Evolutionary conservation across 2,113 vertebrate genomes (phyloP), one percentile per base, ranked within the genome.

Genomic region (Microtus oregoni): DNA sequence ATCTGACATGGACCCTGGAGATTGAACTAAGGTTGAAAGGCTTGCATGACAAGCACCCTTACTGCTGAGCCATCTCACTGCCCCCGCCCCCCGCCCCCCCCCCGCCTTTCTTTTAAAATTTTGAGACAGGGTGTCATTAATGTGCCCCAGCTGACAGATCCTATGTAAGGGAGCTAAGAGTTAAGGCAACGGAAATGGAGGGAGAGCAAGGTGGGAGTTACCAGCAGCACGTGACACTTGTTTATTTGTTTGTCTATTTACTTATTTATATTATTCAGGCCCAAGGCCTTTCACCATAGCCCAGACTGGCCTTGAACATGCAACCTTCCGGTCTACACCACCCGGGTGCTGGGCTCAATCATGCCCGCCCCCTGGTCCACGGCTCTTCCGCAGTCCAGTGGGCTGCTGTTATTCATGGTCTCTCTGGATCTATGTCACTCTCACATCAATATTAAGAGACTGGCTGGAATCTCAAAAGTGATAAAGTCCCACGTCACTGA

Each of bases 381-480:
- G 61, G 79, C 20, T 86, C 50, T 79, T 89, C 58, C n/a, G 65
- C 41, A 65, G 65, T 14, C 63, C 47, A 75, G 63, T 75, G 32
- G 26, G 41, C 73, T 73, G 20, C 68, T 83, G 22, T 75, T 17
- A 35, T 91, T 92, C 89, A 70, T 41, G 12, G 61, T 79, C 38
- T 67, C 73, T 93, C 90, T 95, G 63, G 6, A 41, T 12, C 76
- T 61, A 12, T 85, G 72, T 95, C 65, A 65, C 73, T 89, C 65
- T 55, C 67, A 50, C 41, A 68, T 50, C 41, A 68, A 5, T 77
- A 35, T 47, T 86, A 67, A 68, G 19, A 63, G 19, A 38, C 72
- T 77, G 38, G 61, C 19, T 13, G 38, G n/a, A 88, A 44, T 17
- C 68, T 41, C 55, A 55, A 89, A 91, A 28, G 28, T n/a, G 61